Percentiles rank a stretch among this genome's conserved stretches.
These are phyloP conservation scores for Orchestia grillus DNA, from an alignment of 1,140 invertebrate species.

Conservation along the genomic window DNA sequence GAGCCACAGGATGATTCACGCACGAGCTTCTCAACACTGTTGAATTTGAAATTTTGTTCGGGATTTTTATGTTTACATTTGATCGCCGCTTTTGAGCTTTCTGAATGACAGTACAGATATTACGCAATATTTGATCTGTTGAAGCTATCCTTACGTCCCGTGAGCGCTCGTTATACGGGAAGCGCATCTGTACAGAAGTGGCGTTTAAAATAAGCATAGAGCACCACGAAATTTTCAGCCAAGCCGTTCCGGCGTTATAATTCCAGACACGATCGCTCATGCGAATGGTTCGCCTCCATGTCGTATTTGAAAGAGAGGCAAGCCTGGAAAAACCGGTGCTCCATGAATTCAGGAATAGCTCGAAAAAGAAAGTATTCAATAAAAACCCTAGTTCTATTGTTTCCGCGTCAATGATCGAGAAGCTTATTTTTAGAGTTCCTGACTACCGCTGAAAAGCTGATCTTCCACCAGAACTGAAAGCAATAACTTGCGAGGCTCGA, in stretches of 20 bases:
- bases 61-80: not conserved
- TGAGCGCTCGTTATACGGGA: not conserved
- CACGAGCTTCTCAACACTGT: not conserved
- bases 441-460: not conserved
- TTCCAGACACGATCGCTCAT: not conserved
- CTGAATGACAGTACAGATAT: not conserved
- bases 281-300: not conserved
- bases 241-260: not conserved
- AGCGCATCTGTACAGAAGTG: not conserved
- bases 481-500: not conserved
- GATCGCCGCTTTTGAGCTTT: not conserved
- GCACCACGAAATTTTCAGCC: not conserved
- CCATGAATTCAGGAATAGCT: not conserved
- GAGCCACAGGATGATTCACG: not conserved
- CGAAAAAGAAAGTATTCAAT: not conserved
- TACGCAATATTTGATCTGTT: not conserved
- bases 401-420: not conserved
- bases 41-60: not conserved
- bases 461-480: not conserved
- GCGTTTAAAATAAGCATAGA: not conserved
- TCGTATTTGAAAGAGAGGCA: not conserved
- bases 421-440: not conserved
- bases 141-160: not conserved
- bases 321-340: not conserved
- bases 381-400: not conserved